Evolutionary conservation across 2,888 invertebrate genomes (phyloP).

Genomic region (Autographa gamma): DNA sequence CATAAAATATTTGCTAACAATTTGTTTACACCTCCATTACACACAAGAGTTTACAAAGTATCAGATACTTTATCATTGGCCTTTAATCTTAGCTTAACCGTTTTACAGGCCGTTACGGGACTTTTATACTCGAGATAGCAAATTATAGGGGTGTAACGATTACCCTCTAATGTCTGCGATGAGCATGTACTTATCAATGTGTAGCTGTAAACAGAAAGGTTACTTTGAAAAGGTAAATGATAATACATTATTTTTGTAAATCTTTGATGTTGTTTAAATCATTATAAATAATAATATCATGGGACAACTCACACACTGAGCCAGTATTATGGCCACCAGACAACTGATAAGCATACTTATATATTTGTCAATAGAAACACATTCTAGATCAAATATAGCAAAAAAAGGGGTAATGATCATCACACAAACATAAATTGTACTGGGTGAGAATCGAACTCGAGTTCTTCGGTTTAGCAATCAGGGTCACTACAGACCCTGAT

Average conservation of each 20-base stretch:
- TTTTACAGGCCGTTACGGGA: constrained; percentile 34
- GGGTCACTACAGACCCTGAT: too few species aligned
- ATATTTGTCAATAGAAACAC: too few species aligned
- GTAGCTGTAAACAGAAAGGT: constrained; percentile 15
- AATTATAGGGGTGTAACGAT: constrained; percentile 49
- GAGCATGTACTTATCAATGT: constrained; percentile 34
- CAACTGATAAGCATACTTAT: too few species aligned
- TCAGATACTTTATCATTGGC: constrained; percentile 38
- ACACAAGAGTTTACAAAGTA: constrained; percentile 22
- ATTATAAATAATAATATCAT: too few species aligned
- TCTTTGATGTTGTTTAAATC: not conserved
- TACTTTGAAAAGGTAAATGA: not conserved
- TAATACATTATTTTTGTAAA: not conserved
- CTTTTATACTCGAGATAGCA: constrained; percentile 48
- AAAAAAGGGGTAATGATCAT: too few species aligned
- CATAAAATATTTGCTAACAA: not conserved
- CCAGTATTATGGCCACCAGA: too few species aligned
- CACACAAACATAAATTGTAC: too few species aligned
- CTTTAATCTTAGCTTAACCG: constrained; percentile 42
- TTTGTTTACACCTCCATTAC: constrained; percentile 21
- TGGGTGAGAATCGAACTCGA: too few species aligned
- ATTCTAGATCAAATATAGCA: too few species aligned
- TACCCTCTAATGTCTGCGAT: constrained; percentile 34
- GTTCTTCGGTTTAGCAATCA: too few species aligned
- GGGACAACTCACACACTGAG: too few species aligned